A percentile compares a stretch with the other conserved stretches of the same genome.
Evolutionary conservation across 92 coral and sea anemone genomes (phyloP).

Genomic region (Blastomussa wellsi): DNA sequence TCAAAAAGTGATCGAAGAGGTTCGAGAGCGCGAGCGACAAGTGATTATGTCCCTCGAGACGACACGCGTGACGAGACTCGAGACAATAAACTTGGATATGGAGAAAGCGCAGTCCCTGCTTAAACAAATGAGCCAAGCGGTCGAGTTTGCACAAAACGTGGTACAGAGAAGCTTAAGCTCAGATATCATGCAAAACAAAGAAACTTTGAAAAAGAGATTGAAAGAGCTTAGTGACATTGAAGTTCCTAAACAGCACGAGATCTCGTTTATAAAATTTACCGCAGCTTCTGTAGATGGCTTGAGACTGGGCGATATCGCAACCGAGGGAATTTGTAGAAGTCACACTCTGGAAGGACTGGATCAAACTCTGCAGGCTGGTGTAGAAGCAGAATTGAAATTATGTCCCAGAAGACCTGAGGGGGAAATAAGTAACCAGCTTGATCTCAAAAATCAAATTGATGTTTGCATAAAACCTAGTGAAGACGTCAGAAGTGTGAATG

Average conservation of each 20-base stretch:
- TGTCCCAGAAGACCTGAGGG: background rate
- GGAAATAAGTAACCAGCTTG: background rate
- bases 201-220: background rate
- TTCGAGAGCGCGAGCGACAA: conserved; percentile 8
- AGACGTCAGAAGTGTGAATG: background rate
- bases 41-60: background rate
- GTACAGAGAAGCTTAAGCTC: background rate
- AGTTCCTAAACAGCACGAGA: background rate
- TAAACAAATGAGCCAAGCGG: conserved; percentile 4
- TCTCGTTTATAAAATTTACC: background rate
- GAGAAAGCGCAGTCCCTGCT: background rate
- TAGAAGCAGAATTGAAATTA: background rate
- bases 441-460: background rate
- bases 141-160: background rate
- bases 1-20: background rate
- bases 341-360: conserved; percentile 2
- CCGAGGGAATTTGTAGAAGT: background rate
- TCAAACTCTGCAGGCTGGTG: conserved; percentile 3
- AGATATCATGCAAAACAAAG: background rate
- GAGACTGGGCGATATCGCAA: background rate
- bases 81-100: background rate
- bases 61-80: background rate
- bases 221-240: background rate
- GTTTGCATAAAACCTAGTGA: background rate
- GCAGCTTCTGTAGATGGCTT: background rate